Conservation (phyloP, 2,113 vertebrate species). For the Platanista minor region DNA sequence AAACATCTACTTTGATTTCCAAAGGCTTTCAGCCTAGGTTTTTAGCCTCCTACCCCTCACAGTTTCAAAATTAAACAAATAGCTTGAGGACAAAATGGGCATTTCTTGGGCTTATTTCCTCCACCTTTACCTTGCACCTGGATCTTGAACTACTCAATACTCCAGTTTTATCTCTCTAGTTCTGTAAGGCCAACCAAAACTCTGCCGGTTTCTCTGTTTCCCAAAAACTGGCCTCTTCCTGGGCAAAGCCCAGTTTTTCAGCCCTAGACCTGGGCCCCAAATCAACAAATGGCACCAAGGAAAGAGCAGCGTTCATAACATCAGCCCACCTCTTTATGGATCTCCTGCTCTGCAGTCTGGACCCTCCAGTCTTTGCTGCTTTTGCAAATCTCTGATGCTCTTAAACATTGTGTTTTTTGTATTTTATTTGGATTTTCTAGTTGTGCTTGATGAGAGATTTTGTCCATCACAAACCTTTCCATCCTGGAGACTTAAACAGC, state of each 20-base stretch:
- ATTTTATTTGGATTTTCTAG: background rate
- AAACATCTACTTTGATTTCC: background rate
- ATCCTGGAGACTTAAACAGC: background rate
- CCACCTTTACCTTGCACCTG: no score
- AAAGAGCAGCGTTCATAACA: background rate
- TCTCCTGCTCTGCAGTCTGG: background rate
- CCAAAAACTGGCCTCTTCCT: background rate
- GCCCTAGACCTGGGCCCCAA: background rate
- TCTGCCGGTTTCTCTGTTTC: background rate
- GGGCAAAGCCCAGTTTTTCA: background rate
- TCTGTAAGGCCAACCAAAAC: background rate
- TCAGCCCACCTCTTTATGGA: background rate
- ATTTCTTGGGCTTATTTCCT: background rate
- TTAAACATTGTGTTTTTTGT: background rate
- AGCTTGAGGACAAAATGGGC: background rate
- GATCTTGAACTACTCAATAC: background rate
- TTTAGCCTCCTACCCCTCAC: background rate
- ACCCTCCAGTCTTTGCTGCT: background rate
- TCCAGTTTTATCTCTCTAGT: background rate
- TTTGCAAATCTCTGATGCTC: background rate
- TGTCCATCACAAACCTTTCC: background rate
- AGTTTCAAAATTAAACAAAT: background rate
- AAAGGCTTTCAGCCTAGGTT: background rate
- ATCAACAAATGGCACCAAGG: background rate
- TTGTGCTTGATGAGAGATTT: background rate